These are phyloP conservation scores for Vulpes lagopus DNA, from an alignment of 2,113 vertebrate species.

Conservation along the genomic window DNA sequence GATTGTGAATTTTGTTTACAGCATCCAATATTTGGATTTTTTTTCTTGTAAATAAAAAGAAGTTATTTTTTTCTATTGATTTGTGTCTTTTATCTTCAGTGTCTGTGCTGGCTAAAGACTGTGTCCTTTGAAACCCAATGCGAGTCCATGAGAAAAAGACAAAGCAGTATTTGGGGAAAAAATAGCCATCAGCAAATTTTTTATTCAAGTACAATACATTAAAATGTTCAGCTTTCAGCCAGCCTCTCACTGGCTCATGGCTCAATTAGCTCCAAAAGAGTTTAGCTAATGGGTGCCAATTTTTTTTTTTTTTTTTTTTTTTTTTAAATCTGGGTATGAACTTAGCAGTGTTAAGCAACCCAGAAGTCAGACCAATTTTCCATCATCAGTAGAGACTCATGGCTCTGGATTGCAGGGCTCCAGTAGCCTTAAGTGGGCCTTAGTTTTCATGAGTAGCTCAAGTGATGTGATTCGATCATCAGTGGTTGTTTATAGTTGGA, in stretches of 20 bases:
- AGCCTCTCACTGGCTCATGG: slow-evolving; percentile 75
- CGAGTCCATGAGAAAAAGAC: slow-evolving; percentile 37
- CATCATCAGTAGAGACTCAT: background rate
- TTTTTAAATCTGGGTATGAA: slow-evolving; percentile 46
- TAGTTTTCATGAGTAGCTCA: background rate
- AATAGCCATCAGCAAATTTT: slow-evolving; percentile 78
- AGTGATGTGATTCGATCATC: background rate
- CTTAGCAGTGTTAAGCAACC: background rate
- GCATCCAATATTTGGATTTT: slow-evolving; percentile 95
- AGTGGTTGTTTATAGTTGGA: background rate
- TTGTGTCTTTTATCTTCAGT: slow-evolving; percentile 87
- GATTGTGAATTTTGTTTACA: slow-evolving; percentile 95
- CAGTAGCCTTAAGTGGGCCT: background rate
- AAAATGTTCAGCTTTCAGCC: slow-evolving; percentile 81
- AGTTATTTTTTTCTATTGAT: slow-evolving; percentile 94
- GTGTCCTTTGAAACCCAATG: slow-evolving; percentile 68
- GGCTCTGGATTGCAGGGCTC: background rate
- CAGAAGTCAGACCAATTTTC: background rate
- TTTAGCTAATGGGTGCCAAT: slow-evolving; percentile 81
- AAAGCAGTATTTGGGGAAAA: slow-evolving; percentile 77
- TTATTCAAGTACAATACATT: slow-evolving; percentile 69
- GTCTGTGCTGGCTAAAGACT: slow-evolving; percentile 77
- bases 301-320: slow-evolving; percentile 72
- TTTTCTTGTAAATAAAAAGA: slow-evolving; percentile 93
- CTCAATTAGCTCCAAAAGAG: slow-evolving; percentile 76